These are phyloP conservation scores for Diaperis boleti DNA, from an alignment of 2,888 invertebrate species.

Conservation along the genomic window DNA sequence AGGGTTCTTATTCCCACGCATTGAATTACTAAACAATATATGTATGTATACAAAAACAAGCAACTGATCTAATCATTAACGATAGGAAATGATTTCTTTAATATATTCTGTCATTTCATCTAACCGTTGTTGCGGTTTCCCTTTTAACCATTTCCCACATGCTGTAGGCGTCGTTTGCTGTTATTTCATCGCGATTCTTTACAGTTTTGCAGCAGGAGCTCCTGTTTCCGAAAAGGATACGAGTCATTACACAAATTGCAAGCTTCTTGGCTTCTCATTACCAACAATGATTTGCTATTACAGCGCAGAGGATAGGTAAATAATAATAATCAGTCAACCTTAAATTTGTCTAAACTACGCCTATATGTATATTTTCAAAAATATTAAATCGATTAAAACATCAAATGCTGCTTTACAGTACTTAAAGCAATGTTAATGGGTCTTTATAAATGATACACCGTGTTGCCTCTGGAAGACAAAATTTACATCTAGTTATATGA, in stretches of 20 bases:
- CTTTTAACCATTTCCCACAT: constrained; percentile 7
- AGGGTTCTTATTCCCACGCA: too few species aligned
- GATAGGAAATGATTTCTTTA: constrained; percentile 7
- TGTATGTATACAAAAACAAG: not conserved
- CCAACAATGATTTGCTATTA: not conserved
- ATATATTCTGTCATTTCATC: not conserved
- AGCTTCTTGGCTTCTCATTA: not conserved
- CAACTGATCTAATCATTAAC: too few species aligned
- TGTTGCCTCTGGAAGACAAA: too few species aligned
- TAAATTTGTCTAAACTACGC: too few species aligned
- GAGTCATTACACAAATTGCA: constrained; percentile 7
- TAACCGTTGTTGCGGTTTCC: constrained; percentile 1
- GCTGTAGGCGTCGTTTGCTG: constrained; percentile 1
- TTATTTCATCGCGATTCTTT: constrained; percentile 2
- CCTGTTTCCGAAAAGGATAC: constrained; percentile 1
- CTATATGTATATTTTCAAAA: too few species aligned
- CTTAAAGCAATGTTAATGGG: too few species aligned
- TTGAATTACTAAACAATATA: not conserved
- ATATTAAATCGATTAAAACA: too few species aligned
- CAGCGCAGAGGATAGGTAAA: not conserved
- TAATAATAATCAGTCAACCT: not conserved
- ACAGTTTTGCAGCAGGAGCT: not conserved
- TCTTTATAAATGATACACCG: too few species aligned
- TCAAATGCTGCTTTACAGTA: too few species aligned
- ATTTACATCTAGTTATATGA: too few species aligned